These are phyloP conservation scores for Rhagonycha lutea DNA, from an alignment of 2,888 invertebrate species.

Conservation along the genomic window DNA sequence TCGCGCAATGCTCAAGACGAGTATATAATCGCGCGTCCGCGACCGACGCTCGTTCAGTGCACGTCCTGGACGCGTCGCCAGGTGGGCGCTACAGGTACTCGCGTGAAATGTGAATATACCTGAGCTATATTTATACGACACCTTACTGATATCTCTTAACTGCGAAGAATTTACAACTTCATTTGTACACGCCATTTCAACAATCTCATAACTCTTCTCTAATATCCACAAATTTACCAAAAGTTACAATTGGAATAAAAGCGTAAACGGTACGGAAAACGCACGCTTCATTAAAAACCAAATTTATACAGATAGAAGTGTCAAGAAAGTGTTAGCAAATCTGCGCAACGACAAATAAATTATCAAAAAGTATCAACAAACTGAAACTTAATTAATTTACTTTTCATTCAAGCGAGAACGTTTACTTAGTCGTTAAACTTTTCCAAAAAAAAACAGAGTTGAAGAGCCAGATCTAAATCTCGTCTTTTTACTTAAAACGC, in stretches of 20 bases:
- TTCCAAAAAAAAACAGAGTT: constrained; percentile 29
- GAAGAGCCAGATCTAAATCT: constrained; percentile 33
- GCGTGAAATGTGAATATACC: constrained; percentile 26
- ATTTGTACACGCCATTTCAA: constrained; percentile 5
- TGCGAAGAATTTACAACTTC: constrained; percentile 9
- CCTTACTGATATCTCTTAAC: constrained; percentile 9
- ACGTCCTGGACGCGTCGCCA: constrained; percentile 39
- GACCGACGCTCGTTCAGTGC: constrained; percentile 48
- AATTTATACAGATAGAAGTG: constrained; percentile 22
- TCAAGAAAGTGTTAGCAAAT: constrained; percentile 19
- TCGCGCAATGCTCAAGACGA: constrained; percentile 52
- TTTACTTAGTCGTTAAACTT: constrained; percentile 35
- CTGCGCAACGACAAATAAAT: constrained; percentile 26
- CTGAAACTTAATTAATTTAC: constrained; percentile 37
- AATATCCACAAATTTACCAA: constrained; percentile 6
- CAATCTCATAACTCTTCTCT: constrained; percentile 5
- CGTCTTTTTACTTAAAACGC: constrained; percentile 28
- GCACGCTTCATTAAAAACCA: constrained; percentile 1
- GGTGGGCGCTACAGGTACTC: constrained; percentile 48
- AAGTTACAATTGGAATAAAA: constrained; percentile 8
- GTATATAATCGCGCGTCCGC: constrained; percentile 50
- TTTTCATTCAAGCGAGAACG: constrained; percentile 32
- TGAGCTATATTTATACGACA: constrained; percentile 6
- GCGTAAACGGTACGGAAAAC: background rate
- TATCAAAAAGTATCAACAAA: constrained; percentile 31